Conservation (phyloP, 2,888 invertebrate genomes). For the Trichacis sp. region DNA sequence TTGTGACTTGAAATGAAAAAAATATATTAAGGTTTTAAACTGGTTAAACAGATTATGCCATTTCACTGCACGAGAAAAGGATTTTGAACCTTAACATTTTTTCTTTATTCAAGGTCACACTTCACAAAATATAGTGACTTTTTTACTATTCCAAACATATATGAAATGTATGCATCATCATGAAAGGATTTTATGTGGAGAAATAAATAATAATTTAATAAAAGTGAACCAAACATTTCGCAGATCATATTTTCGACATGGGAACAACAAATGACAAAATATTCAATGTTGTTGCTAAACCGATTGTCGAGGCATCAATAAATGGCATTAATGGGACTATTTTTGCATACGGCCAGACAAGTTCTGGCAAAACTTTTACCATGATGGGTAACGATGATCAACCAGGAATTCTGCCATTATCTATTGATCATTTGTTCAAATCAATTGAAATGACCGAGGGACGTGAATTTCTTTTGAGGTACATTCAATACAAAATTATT, state of each 20-base stretch:
- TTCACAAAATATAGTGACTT: too few relatives aligned
- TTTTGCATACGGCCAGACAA: constrained; percentile 93
- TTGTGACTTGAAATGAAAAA: too few relatives aligned
- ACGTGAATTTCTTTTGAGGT: constrained; percentile 82
- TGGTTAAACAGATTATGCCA: too few relatives aligned
- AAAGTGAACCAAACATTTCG: constrained; percentile 52
- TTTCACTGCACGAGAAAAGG: too few relatives aligned
- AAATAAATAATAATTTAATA: too few relatives aligned
- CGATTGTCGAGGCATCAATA: constrained; percentile 79
- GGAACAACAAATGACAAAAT: constrained; percentile 74
- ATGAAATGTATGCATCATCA: too few relatives aligned
- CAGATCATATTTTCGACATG: constrained; percentile 81
- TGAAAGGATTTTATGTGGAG: too few relatives aligned
- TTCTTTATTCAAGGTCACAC: too few relatives aligned
- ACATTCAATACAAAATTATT: not conserved
- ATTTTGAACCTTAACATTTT: too few relatives aligned
- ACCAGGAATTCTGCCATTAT: constrained; percentile 81
- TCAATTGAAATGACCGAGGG: constrained; percentile 74
- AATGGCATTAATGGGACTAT: constrained; percentile 88
- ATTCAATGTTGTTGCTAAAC: constrained; percentile 77
- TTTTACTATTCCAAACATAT: too few relatives aligned
- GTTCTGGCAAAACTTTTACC: constrained; percentile 89
- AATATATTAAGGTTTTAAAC: too few relatives aligned
- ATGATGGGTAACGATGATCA: constrained; percentile 80
- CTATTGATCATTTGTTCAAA: constrained; percentile 79